These are phyloP conservation scores for Tenthredo distinguenda DNA, from an alignment of 2,888 invertebrate species.

Conservation along the genomic window DNA sequence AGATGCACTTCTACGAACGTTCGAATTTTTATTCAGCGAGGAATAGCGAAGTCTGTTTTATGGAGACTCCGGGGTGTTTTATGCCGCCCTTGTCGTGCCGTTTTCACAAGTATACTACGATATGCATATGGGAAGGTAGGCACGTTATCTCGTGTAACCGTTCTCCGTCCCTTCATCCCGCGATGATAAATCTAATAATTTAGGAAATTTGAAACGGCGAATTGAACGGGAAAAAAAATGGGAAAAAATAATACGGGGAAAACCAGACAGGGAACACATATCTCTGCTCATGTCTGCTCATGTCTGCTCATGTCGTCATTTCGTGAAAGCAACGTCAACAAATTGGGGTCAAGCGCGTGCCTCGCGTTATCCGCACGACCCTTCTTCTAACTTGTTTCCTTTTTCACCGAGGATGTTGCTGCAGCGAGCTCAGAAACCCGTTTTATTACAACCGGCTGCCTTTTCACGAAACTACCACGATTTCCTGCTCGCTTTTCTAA, in stretches of 20 bases:
- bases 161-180: background rate
- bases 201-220: background rate
- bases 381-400: slow-evolving; percentile 36
- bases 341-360: slow-evolving; percentile 50
- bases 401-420: slow-evolving; percentile 1
- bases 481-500: slow-evolving; percentile 34
- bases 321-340: slow-evolving; percentile 37
- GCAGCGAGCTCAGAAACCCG: background rate
- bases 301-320: slow-evolving; percentile 21
- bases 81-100: background rate
- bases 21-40: slow-evolving; percentile 2
- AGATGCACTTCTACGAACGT: slow-evolving; percentile 17
- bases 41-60: slow-evolving; percentile 28
- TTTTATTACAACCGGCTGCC: slow-evolving; percentile 45
- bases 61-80: slow-evolving; percentile 16
- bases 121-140: background rate
- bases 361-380: slow-evolving; percentile 30
- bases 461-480: slow-evolving; percentile 47
- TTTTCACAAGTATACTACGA: background rate
- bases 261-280: background rate
- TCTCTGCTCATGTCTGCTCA: background rate
- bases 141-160: background rate
- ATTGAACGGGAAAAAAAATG: background rate
- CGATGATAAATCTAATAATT: background rate
- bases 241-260: background rate